These are phyloP conservation scores for Agrotis clavis DNA, from an alignment of 2,888 invertebrate genomes.

Conservation along the genomic window DNA sequence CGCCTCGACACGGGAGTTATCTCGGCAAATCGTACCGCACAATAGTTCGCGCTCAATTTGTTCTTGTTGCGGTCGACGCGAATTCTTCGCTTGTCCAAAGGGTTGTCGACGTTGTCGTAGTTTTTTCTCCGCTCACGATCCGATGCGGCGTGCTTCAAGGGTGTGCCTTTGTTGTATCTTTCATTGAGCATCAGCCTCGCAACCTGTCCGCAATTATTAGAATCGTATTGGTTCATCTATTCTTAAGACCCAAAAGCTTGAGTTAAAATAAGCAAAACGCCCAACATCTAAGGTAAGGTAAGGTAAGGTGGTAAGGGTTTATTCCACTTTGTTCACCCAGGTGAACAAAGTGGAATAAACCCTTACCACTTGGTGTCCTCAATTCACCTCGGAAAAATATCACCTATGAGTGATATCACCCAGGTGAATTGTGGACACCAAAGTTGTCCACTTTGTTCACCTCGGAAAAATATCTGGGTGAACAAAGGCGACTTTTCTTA, in stretches of 20 bases:
- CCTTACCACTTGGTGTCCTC: too few species aligned
- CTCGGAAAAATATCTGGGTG: too few species aligned
- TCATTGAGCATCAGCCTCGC: constrained; percentile 75
- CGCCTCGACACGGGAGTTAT: constrained; percentile 87
- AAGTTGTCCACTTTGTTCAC: too few species aligned
- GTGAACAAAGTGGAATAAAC: too few species aligned
- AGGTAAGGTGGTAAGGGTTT: too few species aligned
- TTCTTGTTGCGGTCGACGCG: constrained; percentile 89
- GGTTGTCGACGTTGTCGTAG: constrained; percentile 81
- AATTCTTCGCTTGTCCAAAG: constrained; percentile 89
- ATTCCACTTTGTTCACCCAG: too few species aligned
- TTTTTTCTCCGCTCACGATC: constrained; percentile 83
- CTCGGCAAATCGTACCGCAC: constrained; percentile 89
- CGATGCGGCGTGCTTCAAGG: constrained; percentile 74
- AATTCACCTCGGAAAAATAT: too few species aligned
- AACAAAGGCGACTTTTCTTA: too few species aligned
- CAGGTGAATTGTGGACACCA: too few species aligned
- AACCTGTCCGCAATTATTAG: constrained; percentile 75
- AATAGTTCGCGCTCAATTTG: constrained; percentile 90
- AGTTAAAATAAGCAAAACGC: constrained; percentile 50
- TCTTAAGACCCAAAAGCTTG: constrained; percentile 61
- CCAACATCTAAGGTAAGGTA: too few species aligned
- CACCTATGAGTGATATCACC: too few species aligned
- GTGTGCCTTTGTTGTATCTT: constrained; percentile 79
- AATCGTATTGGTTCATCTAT: constrained; percentile 71